These are phyloP conservation scores for Eudorcas thomsonii DNA, from an alignment of 2,113 vertebrate species.

Conservation along the genomic window DNA sequence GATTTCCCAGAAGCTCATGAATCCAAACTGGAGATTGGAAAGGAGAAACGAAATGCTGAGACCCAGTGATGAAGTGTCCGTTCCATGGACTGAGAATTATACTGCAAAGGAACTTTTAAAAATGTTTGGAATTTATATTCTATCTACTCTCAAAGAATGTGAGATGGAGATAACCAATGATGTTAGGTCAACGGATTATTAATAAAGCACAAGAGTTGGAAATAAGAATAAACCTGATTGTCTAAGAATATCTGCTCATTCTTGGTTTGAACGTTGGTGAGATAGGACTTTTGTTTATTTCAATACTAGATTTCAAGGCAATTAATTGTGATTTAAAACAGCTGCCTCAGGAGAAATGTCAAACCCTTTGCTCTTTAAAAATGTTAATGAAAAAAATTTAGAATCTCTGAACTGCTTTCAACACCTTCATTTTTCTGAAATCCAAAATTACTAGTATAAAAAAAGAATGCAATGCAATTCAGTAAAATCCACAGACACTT, in stretches of 20 bases:
- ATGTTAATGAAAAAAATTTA: slow-evolving; percentile 61
- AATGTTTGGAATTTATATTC: not conserved
- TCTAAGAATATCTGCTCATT: not conserved
- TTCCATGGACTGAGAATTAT: not conserved
- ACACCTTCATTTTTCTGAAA: slow-evolving; percentile 59
- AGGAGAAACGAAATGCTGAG: not conserved
- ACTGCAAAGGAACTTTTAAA: not conserved
- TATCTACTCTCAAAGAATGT: not conserved
- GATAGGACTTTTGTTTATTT: slow-evolving; percentile 46
- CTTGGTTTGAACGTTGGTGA: not conserved
- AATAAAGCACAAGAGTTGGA: not conserved
- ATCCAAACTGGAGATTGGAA: not conserved
- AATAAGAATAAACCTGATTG: not conserved
- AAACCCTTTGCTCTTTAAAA: slow-evolving; percentile 65
- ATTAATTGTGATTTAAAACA: slow-evolving; percentile 59
- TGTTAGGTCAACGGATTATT: not conserved
- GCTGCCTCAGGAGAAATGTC: slow-evolving; percentile 58
- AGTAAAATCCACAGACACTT: slow-evolving; percentile 41
- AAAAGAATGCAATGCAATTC: slow-evolving; percentile 47
- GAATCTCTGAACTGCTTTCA: slow-evolving; percentile 60
- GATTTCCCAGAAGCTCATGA: not conserved
- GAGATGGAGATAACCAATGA: not conserved
- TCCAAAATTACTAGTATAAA: slow-evolving; percentile 61
- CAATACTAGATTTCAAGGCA: slow-evolving; percentile 27
- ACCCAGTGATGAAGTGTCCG: not conserved